Percentiles rank a stretch among this genome's conserved stretches.
These are phyloP conservation scores for Lepus timidus DNA, from an alignment of 2,113 vertebrate species.

Conservation along the genomic window DNA sequence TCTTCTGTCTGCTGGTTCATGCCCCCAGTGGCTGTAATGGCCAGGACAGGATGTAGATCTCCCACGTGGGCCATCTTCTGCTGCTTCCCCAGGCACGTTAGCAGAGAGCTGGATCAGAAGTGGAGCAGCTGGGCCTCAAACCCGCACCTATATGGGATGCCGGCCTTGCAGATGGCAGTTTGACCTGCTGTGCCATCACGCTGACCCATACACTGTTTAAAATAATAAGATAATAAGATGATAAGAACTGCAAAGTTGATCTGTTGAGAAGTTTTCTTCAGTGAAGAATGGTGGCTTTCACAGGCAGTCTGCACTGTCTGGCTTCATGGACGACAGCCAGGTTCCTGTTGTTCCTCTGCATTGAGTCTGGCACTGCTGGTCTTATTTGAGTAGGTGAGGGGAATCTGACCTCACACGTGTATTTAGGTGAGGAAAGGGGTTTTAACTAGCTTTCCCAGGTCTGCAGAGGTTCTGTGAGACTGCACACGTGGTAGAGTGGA, in stretches of 20 bases:
- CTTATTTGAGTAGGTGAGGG: not conserved
- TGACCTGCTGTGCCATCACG: too few species aligned
- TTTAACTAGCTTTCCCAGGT: not conserved
- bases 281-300: not conserved
- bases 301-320: not conserved
- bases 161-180: too few species aligned
- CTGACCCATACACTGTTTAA: not conserved
- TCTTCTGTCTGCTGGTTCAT: too few species aligned
- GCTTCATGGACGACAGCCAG: not conserved
- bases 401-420: not conserved
- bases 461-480: not conserved
- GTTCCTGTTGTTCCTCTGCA: not conserved
- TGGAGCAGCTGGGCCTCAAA: too few species aligned
- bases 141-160: accelerated
- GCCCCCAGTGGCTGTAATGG: too few species aligned
- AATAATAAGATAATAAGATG: not conserved
- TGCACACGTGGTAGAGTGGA: not conserved
- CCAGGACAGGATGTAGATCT: too few species aligned
- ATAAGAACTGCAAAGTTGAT: not conserved
- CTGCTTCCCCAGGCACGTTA: too few species aligned
- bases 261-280: not conserved
- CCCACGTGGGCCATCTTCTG: too few species aligned
- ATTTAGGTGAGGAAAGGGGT: not conserved
- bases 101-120: too few species aligned
- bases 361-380: not conserved